phyloP scores from a whole-genome alignment of 1,140 invertebrate species.

The Amyelois transitella region DNA sequence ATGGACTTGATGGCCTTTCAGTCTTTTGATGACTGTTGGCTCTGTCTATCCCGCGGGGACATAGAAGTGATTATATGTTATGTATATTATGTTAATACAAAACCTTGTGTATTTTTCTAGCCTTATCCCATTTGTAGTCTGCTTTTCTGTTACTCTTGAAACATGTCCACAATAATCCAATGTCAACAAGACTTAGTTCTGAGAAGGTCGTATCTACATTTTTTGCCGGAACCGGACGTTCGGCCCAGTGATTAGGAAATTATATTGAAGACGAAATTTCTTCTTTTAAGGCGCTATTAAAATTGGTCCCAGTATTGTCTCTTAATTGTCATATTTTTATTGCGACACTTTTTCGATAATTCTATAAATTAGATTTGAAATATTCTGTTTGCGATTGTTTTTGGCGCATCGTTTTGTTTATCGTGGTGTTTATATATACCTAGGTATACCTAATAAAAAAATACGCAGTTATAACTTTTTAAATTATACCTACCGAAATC shows the following conservation, averaged over 20 bases:
- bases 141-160: no score
- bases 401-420: no score
- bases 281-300: conserved; percentile 19
- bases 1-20: no score
- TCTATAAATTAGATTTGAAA: no score
- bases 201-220: conserved; percentile 48
- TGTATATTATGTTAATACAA: no score
- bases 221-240: conserved; percentile 64
- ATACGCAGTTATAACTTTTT: background rate
- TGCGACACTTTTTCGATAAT: background rate
- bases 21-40: no score
- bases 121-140: no score
- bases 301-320: background rate
- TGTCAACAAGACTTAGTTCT: conserved; percentile 29
- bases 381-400: no score
- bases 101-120: background rate
- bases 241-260: conserved; percentile 68
- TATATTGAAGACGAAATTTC: conserved; percentile 58
- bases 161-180: conserved; percentile 39
- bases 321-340: background rate
- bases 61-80: no score
- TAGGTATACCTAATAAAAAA: background rate
- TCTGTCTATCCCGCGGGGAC: no score
- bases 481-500: no score
- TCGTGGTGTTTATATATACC: no score